Evolutionary conservation across 1,140 invertebrate genomes (phyloP).

Genomic region (Papilio machaon): DNA sequence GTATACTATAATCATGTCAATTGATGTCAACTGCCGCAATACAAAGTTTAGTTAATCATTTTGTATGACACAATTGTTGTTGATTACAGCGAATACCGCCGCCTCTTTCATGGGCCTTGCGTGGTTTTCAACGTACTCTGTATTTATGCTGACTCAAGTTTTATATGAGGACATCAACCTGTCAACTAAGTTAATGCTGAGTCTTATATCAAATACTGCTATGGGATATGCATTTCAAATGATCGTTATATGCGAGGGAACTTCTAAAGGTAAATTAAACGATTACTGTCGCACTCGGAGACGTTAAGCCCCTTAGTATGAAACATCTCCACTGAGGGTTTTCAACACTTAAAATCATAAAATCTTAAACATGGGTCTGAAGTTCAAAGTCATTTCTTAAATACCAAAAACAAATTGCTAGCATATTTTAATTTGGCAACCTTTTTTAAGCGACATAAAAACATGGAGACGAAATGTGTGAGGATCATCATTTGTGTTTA

Average conservation of each 20-base stretch:
- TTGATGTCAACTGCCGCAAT: slow-evolving; percentile 19
- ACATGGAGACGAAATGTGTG: neutral
- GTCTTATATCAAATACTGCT: slow-evolving; percentile 86
- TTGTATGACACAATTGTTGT: slow-evolving; percentile 15
- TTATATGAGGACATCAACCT: slow-evolving; percentile 72
- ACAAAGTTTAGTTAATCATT: slow-evolving; percentile 64
- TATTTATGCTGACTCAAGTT: slow-evolving; percentile 85
- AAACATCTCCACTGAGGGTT: no score
- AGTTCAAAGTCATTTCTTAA: neutral
- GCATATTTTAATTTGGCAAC: neutral
- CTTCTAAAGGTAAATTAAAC: slow-evolving; percentile 79
- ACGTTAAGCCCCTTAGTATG: no score
- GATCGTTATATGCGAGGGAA: slow-evolving; percentile 85
- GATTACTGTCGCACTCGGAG: no score
- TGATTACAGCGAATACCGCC: slow-evolving; percentile 86
- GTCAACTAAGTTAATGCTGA: slow-evolving; percentile 80
- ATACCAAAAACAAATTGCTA: neutral
- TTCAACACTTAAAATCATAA: no score
- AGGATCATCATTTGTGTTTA: neutral
- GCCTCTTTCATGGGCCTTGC: slow-evolving; percentile 87
- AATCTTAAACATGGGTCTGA: no score
- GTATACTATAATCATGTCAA: slow-evolving; percentile 8
- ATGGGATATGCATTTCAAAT: slow-evolving; percentile 88
- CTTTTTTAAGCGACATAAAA: neutral
- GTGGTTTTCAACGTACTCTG: slow-evolving; percentile 89